Evolutionary conservation across 53 echinoderm and acorn worm species (phyloP), one percentile per base, ranked within the genome.

Genomic region (Crossaster papposus): DNA sequence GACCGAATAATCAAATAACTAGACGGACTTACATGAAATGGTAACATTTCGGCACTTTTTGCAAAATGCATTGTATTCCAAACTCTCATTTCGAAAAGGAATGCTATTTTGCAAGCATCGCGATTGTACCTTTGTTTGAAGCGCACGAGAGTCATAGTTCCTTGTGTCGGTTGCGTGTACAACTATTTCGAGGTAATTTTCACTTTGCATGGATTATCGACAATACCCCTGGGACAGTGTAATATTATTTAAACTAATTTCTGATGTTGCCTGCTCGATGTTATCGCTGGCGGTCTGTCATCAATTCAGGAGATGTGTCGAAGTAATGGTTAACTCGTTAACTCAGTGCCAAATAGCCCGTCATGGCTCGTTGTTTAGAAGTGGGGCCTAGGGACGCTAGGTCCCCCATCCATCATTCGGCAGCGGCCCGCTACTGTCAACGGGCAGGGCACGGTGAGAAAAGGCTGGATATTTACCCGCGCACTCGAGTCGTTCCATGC

Each of bases 221-320:
- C 33, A n/a, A 23, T 65, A 44, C 2, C 65, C 82, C 26, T 4
- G 82, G 28, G 82, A 82, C 68, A 51, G 35, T 38, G 68, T 82
- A 82, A 82, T 82, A 82, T 82, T 82, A 65, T 82, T 82, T 82
- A 82, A 82, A 82, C 82, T 82, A 82, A 82, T 82, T 82, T 82
- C 82, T 82, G 82, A 82, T 82, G 35, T 82, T 44, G 15, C 34
- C 35, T 14, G 74, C 74, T 73, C 33, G 55, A 23, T 64, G 82
- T 36, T 82, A 82, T 82, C 65, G 82, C 65, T 68, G 64, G 68
- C 82, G 82, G 82, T 28, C 68, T 65, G 82, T 70, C 82, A 64
- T 38, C 82, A 24, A 68, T 82, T 37, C 82, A 3, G 29, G 82
- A n/a, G 36, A 38, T 73, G 36, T 34, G 74, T 73, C 34, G 65